Evolutionary conservation across 2,113 vertebrate genomes (phyloP).

Genomic region (Scytalopus superciliaris): DNA sequence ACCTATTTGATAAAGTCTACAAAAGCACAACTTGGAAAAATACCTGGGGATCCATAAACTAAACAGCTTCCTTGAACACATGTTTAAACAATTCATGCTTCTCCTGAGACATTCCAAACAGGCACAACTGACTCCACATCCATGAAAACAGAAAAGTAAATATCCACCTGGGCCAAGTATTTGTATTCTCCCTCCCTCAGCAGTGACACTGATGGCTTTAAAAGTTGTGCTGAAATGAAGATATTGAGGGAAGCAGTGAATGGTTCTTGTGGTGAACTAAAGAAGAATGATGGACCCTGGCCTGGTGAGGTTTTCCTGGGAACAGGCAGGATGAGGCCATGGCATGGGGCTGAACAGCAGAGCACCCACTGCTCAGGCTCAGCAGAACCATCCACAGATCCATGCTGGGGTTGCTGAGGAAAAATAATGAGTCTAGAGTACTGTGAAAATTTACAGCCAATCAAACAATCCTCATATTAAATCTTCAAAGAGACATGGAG

Average conservation of each 20-base stretch:
- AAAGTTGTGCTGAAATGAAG: neutral
- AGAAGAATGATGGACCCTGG: neutral
- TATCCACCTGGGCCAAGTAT: neutral
- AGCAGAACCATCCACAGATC: neutral
- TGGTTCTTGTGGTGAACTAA: neutral
- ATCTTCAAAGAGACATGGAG: neutral
- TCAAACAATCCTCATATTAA: neutral
- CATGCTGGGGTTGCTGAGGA: rapidly evolving
- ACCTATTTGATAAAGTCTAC: neutral
- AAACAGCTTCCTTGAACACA: conserved; percentile 21
- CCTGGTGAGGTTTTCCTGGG: neutral
- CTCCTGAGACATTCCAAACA: neutral
- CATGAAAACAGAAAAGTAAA: conserved; percentile 34
- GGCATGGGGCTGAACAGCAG: neutral
- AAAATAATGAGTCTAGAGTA: neutral
- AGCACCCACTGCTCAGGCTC: neutral
- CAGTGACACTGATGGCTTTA: neutral
- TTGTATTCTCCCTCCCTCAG: neutral
- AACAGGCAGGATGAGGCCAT: neutral
- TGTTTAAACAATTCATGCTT: conserved; percentile 29
- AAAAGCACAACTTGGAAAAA: conserved; percentile 2
- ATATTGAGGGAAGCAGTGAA: neutral
- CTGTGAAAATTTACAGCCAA: neutral
- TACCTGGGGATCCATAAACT: conserved; percentile 36
- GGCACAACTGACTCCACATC: neutral